Evolutionary conservation across 2,113 vertebrate genomes (phyloP).

Genomic region (rat (Rattus norvegicus)): GRCr8 NC_086019.1:192200001-192200500

Average conservation of each 20-base stretch:
- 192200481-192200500: neutral
- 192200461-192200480: neutral
- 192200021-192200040: neutral
- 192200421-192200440: neutral
- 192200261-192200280: neutral
- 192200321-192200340: neutral
- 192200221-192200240: neutral
- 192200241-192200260: neutral
- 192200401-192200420: neutral
- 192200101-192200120: neutral
- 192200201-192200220: neutral
- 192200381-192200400: neutral
- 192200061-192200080: neutral
- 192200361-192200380: fast-evolving
- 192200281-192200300: neutral
- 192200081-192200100: neutral
- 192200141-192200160: neutral
- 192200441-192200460: neutral
- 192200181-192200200: neutral
- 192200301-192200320: neutral
- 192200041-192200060: neutral
- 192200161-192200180: neutral
- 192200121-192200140: neutral
- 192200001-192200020: neutral
- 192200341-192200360: neutral